These are phyloP conservation scores for Thymelicus sylvestris DNA, from an alignment of 2,888 invertebrate genomes.

Conservation along the genomic window DNA sequence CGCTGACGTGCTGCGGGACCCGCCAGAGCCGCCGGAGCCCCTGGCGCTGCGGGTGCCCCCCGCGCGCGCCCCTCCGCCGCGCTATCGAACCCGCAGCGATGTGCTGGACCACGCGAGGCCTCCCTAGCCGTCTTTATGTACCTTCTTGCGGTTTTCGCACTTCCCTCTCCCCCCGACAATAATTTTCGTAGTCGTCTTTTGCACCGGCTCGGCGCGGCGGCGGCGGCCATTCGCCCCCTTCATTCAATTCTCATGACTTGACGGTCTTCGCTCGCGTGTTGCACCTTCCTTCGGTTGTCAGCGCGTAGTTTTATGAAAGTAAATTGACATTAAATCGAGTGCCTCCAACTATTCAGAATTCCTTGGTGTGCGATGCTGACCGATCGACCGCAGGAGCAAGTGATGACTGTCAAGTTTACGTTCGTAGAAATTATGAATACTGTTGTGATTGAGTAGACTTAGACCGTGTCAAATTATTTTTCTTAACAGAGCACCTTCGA, in stretches of 20 bases:
- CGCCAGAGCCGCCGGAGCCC: constrained; percentile 48
- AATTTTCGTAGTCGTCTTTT: constrained; percentile 63
- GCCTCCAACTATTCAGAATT: no score
- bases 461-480: constrained; percentile 51
- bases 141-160: constrained; percentile 31
- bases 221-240: constrained; percentile 36
- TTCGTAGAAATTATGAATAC: constrained; percentile 48
- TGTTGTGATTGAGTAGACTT: constrained; percentile 50
- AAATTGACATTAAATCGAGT: no score
- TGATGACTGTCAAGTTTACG: constrained; percentile 41
- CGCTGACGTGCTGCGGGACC: constrained; percentile 46
- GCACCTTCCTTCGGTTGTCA: background rate
- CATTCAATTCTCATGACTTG: constrained; percentile 19
- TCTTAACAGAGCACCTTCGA: constrained; percentile 57
- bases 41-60: constrained; percentile 45
- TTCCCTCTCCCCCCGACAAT: constrained; percentile 59
- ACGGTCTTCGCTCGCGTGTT: background rate
- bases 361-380: no score
- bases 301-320: no score
- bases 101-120: constrained; percentile 41
- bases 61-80: constrained; percentile 46
- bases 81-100: constrained; percentile 59
- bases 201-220: constrained; percentile 33
- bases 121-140: constrained; percentile 33
- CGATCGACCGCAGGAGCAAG: background rate